Percentiles rank a stretch among this genome's conserved stretches.
Conservation (phyloP, 1,140 invertebrate species). For the Pemphigus obesinymphae region DNA sequence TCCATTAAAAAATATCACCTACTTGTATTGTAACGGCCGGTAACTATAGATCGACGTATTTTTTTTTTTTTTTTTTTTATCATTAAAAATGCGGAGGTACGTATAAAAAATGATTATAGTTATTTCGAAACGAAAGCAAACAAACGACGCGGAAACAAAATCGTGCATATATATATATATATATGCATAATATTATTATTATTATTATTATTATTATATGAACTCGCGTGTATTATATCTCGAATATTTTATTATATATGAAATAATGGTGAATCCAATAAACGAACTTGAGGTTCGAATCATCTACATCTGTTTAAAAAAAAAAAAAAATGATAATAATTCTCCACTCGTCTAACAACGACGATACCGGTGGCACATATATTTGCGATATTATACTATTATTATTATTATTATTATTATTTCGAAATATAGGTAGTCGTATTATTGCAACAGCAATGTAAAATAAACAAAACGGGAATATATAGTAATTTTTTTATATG, state of each 20-base stretch:
- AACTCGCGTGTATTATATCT: neutral
- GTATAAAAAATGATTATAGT: neutral
- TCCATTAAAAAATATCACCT: neutral
- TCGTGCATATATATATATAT: neutral
- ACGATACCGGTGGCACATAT: too few species aligned
- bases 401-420: neutral
- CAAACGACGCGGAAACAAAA: slow-evolving; percentile 5
- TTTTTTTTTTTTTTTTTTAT: neutral
- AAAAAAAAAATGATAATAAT: neutral
- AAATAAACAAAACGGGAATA: too few species aligned
- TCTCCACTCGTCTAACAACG: neutral
- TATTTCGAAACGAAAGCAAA: neutral
- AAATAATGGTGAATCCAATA: slow-evolving; percentile 8
- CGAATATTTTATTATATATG: neutral
- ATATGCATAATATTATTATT: too few species aligned
- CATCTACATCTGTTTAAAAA: neutral
- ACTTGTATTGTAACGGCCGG: neutral
- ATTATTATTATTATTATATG: too few species aligned
- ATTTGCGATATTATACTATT: neutral
- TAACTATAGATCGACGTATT: neutral
- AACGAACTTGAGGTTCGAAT: neutral
- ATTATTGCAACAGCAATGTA: too few species aligned
- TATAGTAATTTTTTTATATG: too few species aligned
- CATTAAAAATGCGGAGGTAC: neutral
- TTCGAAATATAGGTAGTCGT: too few species aligned